These are phyloP conservation scores for Esox masquinongy DNA, from an alignment of 2,797 vertebrate species.

Conservation along the genomic window DNA sequence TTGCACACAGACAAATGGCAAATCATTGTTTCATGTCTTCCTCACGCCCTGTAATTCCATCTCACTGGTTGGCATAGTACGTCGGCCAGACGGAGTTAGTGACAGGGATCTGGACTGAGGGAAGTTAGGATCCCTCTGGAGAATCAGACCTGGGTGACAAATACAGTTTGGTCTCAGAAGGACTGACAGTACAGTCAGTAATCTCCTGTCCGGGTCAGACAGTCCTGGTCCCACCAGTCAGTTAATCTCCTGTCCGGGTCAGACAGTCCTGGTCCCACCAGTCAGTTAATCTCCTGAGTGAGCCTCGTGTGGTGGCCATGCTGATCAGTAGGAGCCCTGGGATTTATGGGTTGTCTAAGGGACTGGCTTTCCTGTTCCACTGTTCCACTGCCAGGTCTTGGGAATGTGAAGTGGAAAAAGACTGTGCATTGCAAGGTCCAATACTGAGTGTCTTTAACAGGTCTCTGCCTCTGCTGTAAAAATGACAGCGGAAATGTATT, in stretches of 20 bases:
- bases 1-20: neutral
- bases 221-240: slow-evolving; percentile 40
- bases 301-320: slow-evolving; percentile 21
- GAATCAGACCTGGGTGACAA: slow-evolving; percentile 53
- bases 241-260: slow-evolving; percentile 23
- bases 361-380: slow-evolving; percentile 10
- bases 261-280: slow-evolving; percentile 38
- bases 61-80: neutral
- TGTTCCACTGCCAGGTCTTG: slow-evolving; percentile 29
- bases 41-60: neutral
- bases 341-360: slow-evolving; percentile 47
- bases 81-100: too few relatives aligned
- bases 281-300: slow-evolving; percentile 28
- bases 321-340: slow-evolving; percentile 11
- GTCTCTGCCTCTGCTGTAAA: slow-evolving; percentile 16
- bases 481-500: slow-evolving; percentile 12
- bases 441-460: slow-evolving; percentile 13
- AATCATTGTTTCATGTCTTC: neutral
- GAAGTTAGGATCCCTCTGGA: slow-evolving; percentile 47
- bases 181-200: slow-evolving; percentile 59
- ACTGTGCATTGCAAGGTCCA: neutral
- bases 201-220: slow-evolving; percentile 24
- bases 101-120: slow-evolving; percentile 28
- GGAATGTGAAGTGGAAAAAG: slow-evolving; percentile 51
- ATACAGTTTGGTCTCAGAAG: neutral